These are phyloP conservation scores for Antennarius maculatus DNA, from an alignment of 2,797 vertebrate genomes.

Conservation along the genomic window DNA sequence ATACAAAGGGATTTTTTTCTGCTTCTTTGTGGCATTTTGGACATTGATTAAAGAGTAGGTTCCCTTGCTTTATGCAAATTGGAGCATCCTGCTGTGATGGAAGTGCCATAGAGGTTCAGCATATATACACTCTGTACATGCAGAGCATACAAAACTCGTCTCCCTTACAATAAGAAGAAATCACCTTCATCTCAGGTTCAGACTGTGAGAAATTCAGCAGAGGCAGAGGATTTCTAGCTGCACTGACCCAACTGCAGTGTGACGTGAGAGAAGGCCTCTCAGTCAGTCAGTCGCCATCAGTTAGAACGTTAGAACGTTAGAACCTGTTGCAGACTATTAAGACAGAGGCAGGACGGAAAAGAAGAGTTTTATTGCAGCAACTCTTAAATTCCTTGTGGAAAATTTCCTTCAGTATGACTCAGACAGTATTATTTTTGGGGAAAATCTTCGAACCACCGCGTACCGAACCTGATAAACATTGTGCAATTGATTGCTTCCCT, in stretches of 20 bases:
- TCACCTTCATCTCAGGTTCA: conserved; percentile 16
- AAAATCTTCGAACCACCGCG: conserved; percentile 11
- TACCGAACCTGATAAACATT: conserved; percentile 24
- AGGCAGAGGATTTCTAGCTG: conserved; percentile 15
- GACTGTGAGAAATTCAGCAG: conserved; percentile 1
- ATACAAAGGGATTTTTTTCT: conserved; percentile 14
- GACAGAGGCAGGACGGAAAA: not conserved
- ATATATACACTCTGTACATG: conserved; percentile 13
- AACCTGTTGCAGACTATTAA: conserved; percentile 1
- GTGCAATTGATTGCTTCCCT: conserved; percentile 28
- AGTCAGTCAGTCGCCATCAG: not conserved
- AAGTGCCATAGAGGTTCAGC: conserved; percentile 6
- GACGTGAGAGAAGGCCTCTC: not conserved
- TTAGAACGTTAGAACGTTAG: too few species aligned
- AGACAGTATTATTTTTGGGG: not conserved
- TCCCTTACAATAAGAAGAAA: conserved; percentile 28
- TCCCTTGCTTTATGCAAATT: conserved; percentile 30
- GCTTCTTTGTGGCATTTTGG: conserved; percentile 23
- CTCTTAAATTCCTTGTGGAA: conserved; percentile 24
- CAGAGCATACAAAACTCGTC: conserved; percentile 31
- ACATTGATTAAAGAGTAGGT: conserved; percentile 34
- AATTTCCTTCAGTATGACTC: conserved; percentile 27
- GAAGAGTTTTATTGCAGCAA: not conserved
- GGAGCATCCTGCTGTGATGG: conserved; percentile 21
- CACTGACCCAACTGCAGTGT: conserved; percentile 8